Conservation (phyloP, 2,888 invertebrate genomes). For the Pilophorus perplexus region DNA sequence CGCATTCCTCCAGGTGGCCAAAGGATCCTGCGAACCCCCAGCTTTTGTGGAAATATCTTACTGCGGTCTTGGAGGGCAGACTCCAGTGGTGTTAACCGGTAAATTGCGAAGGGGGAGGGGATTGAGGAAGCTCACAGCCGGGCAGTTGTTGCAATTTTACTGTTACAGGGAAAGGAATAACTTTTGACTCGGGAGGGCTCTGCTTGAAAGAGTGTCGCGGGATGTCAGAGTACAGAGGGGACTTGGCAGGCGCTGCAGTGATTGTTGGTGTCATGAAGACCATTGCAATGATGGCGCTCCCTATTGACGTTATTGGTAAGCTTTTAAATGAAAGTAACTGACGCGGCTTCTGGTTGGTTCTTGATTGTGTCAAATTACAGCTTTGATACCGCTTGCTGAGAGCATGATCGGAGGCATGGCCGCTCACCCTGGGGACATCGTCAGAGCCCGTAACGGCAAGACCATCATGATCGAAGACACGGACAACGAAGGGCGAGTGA, state of each 20-base stretch:
- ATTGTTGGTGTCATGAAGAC: constrained; percentile 61
- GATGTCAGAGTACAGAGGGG: constrained; percentile 71
- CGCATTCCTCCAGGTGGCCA: constrained; percentile 62
- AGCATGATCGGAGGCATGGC: constrained; percentile 60
- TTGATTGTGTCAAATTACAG: no score
- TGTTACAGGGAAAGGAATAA: constrained; percentile 58
- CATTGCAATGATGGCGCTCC: constrained; percentile 58
- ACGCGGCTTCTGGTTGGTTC: not conserved
- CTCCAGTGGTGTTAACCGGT: constrained; percentile 62
- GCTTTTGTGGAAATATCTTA: constrained; percentile 65
- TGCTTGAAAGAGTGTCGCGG: constrained; percentile 62
- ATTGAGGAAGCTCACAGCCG: no score
- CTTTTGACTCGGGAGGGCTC: constrained; percentile 66
- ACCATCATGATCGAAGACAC: constrained; percentile 62
- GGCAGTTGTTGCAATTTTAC: not conserved
- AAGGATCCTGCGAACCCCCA: constrained; percentile 63
- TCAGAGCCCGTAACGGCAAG: constrained; percentile 58
- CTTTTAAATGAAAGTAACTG: not conserved
- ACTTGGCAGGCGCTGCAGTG: constrained; percentile 71
- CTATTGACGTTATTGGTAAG: constrained; percentile 57
- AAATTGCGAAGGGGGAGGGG: no score
- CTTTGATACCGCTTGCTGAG: constrained; percentile 54
- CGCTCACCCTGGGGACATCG: constrained; percentile 57
- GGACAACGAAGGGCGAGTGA: constrained; percentile 56
- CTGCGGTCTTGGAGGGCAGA: constrained; percentile 53